Percentiles rank a stretch among this genome's conserved stretches.
phyloP scores from a whole-genome alignment of 1,140 invertebrate species.

The Thaumetopoea pityocampa region DNA sequence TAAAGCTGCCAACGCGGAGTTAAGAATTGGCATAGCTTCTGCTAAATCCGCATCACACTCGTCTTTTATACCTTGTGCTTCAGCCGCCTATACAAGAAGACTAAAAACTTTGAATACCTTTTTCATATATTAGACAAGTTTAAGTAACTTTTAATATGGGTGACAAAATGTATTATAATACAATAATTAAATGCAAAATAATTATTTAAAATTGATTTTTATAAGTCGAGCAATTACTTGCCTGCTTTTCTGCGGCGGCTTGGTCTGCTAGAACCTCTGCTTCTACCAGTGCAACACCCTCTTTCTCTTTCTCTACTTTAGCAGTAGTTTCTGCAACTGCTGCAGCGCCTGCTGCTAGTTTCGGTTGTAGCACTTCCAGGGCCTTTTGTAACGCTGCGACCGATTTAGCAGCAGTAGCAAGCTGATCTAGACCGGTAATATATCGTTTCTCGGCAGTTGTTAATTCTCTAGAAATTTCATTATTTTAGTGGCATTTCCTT shows the following conservation, averaged over 20 bases:
- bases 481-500: too few relatives aligned
- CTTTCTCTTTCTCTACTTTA: constrained; percentile 88
- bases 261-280: constrained; percentile 83
- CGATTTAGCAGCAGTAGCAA: constrained; percentile 89
- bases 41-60: constrained; percentile 96
- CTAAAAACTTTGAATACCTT: too few relatives aligned
- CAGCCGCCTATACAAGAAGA: constrained; percentile 75
- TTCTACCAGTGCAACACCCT: constrained; percentile 87
- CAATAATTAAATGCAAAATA: background rate
- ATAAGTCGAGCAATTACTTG: too few relatives aligned
- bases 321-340: constrained; percentile 89
- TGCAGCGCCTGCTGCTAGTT: constrained; percentile 89
- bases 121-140: too few relatives aligned
- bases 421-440: constrained; percentile 90
- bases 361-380: constrained; percentile 90
- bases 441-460: constrained; percentile 84
- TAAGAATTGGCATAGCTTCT: constrained; percentile 94
- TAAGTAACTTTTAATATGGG: too few relatives aligned
- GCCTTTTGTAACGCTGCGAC: constrained; percentile 91
- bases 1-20: constrained; percentile 91
- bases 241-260: constrained; percentile 79
- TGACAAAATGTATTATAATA: too few relatives aligned
- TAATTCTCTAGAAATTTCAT: constrained; percentile 75
- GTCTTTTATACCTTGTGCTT: constrained; percentile 92
- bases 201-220: background rate